Evolutionary conservation across 2,113 vertebrate species (phyloP), one percentile per base, ranked within the genome.

Genomic region (Riparia riparia): DNA sequence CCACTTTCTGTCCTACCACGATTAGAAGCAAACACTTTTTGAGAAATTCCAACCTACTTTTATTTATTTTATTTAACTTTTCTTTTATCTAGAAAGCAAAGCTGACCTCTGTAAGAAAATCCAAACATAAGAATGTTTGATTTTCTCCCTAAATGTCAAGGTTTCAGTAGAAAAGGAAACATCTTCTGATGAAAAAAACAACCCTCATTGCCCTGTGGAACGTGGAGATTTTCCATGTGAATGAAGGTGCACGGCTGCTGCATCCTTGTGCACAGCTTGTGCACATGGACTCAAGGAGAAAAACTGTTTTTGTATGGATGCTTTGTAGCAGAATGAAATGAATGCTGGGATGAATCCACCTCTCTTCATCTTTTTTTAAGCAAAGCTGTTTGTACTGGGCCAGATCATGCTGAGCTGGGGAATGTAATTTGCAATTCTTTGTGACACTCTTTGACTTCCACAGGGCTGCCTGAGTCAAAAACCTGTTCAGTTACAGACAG

Each of bases 371-470:
- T 90, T 64, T 77, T 96, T 96, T 90, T 81, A 93, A 81, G 90
- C 64, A 90, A 86, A 93, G 68, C 60, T 95, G 69, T 92, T 96
- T 93, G 79, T 83, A 50, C 45, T 51, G 65, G 85, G 85, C 95
- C 85, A 94, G 80, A 70, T 88, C 92, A 81, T 24, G 92, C 93
- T 95, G 95, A 92, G 95, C 79, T 94, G 56, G 12, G 79, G 91
- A 96, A 92, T 94, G 90, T 72, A 91, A 96, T 96, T 95, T 95
- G 91, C 94, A 96, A 61, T 82, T 94, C 93, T 90, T 93, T 79
- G 70, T 76, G 74, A 80, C 39, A 31, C 70, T 79, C 37, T 86
- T 90, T 89, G 86, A 84, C 70, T 96, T 95, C 77, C 50, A 61
- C n/a, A 44, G 79, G 26, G 69, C 65, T 72, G 45, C 39, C 90